phyloP scores from a whole-genome alignment of 2,797 vertebrate species.

The Phrynocephalus vlangalii region DNA sequence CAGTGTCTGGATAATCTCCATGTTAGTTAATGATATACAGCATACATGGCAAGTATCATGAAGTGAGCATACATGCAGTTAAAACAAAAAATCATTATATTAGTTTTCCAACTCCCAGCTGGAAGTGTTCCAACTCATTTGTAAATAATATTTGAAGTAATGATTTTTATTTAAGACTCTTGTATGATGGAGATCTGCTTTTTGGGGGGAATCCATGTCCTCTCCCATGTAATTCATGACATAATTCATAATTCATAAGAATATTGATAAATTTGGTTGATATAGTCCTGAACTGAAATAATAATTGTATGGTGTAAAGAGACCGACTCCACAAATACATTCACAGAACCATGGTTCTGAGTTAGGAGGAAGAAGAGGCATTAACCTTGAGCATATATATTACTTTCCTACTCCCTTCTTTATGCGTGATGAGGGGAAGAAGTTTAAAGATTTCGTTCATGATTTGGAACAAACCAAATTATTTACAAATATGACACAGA shows the following conservation, averaged over 20 bases:
- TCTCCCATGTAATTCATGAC: slow-evolving; percentile 24
- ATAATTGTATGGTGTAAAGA: background rate
- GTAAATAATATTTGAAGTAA: slow-evolving; percentile 35
- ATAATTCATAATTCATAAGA: slow-evolving; percentile 1
- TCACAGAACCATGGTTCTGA: background rate
- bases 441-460: background rate
- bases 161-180: slow-evolving; percentile 29
- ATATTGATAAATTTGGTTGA: background rate
- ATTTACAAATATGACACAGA: background rate
- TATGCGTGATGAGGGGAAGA: background rate
- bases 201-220: slow-evolving; percentile 22
- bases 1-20: slow-evolving; percentile 30
- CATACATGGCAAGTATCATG: background rate
- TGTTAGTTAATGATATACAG: background rate
- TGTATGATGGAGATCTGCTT: slow-evolving; percentile 5
- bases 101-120: slow-evolving; percentile 28
- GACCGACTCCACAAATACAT: background rate
- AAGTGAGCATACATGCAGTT: background rate
- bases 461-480: background rate
- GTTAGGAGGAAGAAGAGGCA: background rate
- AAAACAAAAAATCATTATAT: background rate
- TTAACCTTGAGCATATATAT: background rate
- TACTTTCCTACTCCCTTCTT: background rate
- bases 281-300: background rate
- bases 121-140: slow-evolving; percentile 21